Conservation (phyloP, 2,113 vertebrate species). For the Caretta caretta region DNA sequence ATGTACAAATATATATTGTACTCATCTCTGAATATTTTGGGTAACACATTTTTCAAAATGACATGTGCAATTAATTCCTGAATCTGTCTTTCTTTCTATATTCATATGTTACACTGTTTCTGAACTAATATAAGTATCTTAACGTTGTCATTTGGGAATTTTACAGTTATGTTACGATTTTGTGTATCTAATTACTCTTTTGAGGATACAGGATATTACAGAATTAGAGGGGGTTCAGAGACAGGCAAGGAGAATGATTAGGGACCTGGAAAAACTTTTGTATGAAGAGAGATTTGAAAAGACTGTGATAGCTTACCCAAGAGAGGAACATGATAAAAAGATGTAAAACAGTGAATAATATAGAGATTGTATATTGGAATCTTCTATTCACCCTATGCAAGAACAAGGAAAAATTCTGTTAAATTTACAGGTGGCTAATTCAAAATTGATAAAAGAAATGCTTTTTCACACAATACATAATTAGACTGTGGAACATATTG, state of each 20-base stretch:
- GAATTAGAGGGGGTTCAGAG: not conserved
- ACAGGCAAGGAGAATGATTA: not conserved
- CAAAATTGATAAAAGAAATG: not conserved
- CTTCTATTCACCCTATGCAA: not conserved
- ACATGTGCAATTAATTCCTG: not conserved
- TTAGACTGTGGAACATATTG: not conserved
- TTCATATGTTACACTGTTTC: not conserved
- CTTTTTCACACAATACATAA: not conserved
- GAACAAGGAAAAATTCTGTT: not conserved
- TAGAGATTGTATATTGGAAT: not conserved
- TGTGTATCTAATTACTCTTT: not conserved
- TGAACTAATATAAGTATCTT: not conserved
- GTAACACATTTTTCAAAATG: not conserved
- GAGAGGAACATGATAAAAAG: not conserved
- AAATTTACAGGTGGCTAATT: not conserved
- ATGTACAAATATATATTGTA: not conserved
- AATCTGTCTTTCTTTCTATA: not conserved
- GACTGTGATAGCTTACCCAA: not conserved
- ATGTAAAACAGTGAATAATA: not conserved
- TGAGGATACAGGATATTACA: not conserved
- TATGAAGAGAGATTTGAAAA: constrained; percentile 8
- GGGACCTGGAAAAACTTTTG: not conserved
- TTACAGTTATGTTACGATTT: not conserved
- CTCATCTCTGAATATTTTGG: not conserved
- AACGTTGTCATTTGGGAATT: not conserved